Evolutionary conservation across 2,888 invertebrate species (phyloP).

Genomic region (Scrobipalpa atriplicella): DNA sequence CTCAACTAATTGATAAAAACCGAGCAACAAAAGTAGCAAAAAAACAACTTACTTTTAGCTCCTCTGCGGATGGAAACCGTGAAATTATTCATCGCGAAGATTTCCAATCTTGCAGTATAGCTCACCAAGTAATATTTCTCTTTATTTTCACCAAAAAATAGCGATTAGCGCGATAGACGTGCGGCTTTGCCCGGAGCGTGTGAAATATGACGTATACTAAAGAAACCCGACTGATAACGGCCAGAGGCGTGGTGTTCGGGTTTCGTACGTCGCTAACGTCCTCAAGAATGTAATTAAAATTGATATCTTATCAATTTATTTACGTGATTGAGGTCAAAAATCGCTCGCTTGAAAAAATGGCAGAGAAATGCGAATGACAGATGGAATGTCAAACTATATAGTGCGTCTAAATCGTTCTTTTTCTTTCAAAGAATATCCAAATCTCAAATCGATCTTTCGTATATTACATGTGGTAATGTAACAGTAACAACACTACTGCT

Average conservation of each 20-base stretch:
- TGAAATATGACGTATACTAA: constrained; percentile 21
- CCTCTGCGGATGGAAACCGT: constrained; percentile 69
- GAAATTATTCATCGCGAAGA: constrained; percentile 77
- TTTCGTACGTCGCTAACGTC: constrained; percentile 27
- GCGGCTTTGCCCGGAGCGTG: not conserved
- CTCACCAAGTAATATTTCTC: not conserved
- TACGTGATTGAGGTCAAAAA: constrained; percentile 15
- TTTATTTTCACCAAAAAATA: constrained; percentile 1
- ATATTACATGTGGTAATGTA: not conserved
- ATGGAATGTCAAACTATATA: constrained; percentile 3
- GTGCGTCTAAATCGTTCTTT: not conserved
- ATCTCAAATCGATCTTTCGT: not conserved
- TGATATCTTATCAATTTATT: constrained; percentile 24
- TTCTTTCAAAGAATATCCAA: not conserved
- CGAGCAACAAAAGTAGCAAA: not conserved
- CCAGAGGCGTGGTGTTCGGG: constrained; percentile 25
- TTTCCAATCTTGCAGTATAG: constrained; percentile 29
- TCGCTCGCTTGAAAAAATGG: not conserved
- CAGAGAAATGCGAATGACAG: constrained; percentile 3
- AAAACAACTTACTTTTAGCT: constrained; percentile 66
- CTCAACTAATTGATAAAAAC: not conserved
- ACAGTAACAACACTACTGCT: no score
- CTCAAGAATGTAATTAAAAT: constrained; percentile 16
- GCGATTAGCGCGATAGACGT: constrained; percentile 3
- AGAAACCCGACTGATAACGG: not conserved